Base-by-base conservation (phyloP, 2,797 vertebrate species). In the Falco novaeseelandiae region DNA sequence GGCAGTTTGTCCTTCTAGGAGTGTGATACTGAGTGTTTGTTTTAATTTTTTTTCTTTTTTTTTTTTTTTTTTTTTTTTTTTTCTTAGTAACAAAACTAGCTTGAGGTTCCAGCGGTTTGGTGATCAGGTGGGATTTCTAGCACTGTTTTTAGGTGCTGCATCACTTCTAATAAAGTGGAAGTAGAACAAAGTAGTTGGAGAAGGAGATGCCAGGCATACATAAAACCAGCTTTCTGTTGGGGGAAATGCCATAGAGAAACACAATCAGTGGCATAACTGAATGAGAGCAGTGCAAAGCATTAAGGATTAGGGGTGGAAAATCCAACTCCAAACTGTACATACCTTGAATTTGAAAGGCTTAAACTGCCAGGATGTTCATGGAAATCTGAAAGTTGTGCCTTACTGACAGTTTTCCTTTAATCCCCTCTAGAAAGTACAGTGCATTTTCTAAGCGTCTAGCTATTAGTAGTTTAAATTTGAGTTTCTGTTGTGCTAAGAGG, bases 271-370 rank as follows among this genome's bases (percentile, higher is more conserved):
- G 49, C 4, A 3, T 7, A 23, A 8, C 23, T 51, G 54, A 25
- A 6, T 15, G 11, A 59, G 14, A 70, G 65, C 51, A 10, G 8
- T 8, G 38, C 44, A 20, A 32, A 59, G 58, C n/a, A 3, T 38
- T 21, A 7, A 57, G 66, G 36, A 38, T 38, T 20, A 52, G 38
- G 30, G 48, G 21, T 66, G 65, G 48, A 52, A 55, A 57, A 34
- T 25, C 38, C 34, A 29, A 7, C 27, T 34, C 49, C 71, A 34
- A 25, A 34, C 38, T 12, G 0, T 16, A 1, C 3, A 3, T 9
- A 5, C 8, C 19, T 58, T n/a, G 1, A 0, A 1, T 0, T 32
- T 65, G 66, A 12, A 42, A 3, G 14, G 71, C 4, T 67, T 13
- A 7, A 23, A 44, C n/a, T 74, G 69, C 34, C 27, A 40, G n/a